These are phyloP conservation scores for Forbesichthys agassizii DNA, from an alignment of 2,113 vertebrate species.

Conservation along the genomic window DNA sequence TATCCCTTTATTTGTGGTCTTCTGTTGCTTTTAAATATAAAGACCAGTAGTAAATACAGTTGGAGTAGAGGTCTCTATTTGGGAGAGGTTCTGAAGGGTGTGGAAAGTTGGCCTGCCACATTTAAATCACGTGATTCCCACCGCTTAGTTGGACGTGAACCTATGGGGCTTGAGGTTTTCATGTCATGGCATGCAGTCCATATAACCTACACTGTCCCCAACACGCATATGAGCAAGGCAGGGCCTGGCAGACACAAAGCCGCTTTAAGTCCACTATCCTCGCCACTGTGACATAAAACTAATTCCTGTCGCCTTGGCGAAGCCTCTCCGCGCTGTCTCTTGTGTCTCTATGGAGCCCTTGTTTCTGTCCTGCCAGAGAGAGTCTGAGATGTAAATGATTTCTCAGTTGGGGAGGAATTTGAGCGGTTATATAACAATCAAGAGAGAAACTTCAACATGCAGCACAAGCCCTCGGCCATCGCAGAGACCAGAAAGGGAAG, in stretches of 20 bases:
- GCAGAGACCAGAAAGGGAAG: not conserved
- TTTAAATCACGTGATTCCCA: too few species aligned
- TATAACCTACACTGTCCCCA: slow-evolving; percentile 5
- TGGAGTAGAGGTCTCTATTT: too few species aligned
- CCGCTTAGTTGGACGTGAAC: not conserved
- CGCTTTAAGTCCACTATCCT: slow-evolving; percentile 32
- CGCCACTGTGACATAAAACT: slow-evolving; percentile 48
- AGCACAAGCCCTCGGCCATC: not conserved
- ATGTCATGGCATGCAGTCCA: not conserved
- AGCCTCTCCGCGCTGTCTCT: slow-evolving; percentile 42
- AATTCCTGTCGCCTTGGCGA: slow-evolving; percentile 17
- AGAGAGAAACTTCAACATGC: not conserved
- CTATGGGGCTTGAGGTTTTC: slow-evolving; percentile 4
- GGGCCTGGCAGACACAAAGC: slow-evolving; percentile 50
- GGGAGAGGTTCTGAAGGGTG: too few species aligned
- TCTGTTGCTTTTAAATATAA: too few species aligned
- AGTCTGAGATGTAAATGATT: slow-evolving; percentile 41
- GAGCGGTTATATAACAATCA: slow-evolving; percentile 3
- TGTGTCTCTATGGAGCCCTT: slow-evolving; percentile 51
- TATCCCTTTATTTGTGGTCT: too few species aligned
- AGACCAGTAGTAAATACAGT: too few species aligned
- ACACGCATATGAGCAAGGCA: slow-evolving; percentile 28
- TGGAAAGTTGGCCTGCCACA: too few species aligned
- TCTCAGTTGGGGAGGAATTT: slow-evolving; percentile 4
- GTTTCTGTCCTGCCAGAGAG: slow-evolving; percentile 25